These are phyloP conservation scores for Podarcis muralis DNA, from an alignment of 2,113 vertebrate species.

Conservation along the genomic window DNA sequence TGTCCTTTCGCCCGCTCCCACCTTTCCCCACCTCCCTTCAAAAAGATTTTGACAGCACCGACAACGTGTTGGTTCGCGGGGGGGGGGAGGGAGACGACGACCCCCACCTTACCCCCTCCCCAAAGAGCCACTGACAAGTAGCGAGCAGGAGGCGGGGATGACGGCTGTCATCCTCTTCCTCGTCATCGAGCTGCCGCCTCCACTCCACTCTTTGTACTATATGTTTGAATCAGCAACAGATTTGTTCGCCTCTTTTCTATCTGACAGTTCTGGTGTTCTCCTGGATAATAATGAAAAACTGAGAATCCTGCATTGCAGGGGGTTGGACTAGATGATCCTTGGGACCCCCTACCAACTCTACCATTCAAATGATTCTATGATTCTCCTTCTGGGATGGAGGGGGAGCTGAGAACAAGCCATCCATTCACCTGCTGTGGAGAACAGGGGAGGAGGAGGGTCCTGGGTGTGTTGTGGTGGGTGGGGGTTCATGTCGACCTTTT, in stretches of 20 bases:
- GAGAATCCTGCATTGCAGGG: background rate
- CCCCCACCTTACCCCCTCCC: background rate
- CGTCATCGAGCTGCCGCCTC: constrained; percentile 25
- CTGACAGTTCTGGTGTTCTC: constrained; percentile 49
- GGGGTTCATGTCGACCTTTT: background rate
- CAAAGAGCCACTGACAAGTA: constrained; percentile 15
- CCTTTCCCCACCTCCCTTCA: background rate
- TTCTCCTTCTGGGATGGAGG: too few species aligned
- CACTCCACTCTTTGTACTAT: constrained; percentile 41
- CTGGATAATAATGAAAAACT: constrained; percentile 15
- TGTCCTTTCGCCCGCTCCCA: background rate
- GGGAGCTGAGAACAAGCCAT: background rate
- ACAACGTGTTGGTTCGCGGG: too few species aligned
- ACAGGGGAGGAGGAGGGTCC: background rate
- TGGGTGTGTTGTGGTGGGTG: background rate
- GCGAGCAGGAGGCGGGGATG: constrained; percentile 33
- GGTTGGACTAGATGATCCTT: too few species aligned
- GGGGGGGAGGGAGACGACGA: too few species aligned
- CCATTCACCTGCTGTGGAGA: too few species aligned
- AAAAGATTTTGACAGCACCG: background rate
- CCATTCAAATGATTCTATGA: too few species aligned
- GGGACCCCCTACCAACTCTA: too few species aligned
- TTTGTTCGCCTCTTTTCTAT: constrained; percentile 1
- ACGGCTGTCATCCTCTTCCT: background rate
- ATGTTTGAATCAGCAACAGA: constrained; percentile 57